Evolutionary conservation across 2,113 vertebrate species (phyloP).

Genomic region (Myxocyprinus asiaticus): DNA sequence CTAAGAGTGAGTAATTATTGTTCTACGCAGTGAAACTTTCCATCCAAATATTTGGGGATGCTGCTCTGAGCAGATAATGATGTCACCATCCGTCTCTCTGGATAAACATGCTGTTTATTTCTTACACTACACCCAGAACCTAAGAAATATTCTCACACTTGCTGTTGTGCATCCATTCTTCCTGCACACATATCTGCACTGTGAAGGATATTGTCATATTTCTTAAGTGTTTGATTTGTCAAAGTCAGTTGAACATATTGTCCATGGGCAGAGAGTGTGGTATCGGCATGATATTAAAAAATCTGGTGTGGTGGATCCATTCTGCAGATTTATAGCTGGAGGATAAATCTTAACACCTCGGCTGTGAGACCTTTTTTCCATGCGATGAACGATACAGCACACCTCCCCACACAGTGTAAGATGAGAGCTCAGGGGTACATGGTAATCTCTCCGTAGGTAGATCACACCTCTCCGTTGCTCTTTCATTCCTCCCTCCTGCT

Average conservation of each 20-base stretch:
- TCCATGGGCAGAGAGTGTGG: slow-evolving; percentile 51
- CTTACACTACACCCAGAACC: slow-evolving; percentile 8
- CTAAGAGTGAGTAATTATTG: slow-evolving; percentile 26
- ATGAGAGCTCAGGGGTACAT: slow-evolving; percentile 30
- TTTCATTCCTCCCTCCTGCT: slow-evolving; percentile 35
- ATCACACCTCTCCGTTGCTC: slow-evolving; percentile 38
- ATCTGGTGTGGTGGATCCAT: slow-evolving; percentile 28
- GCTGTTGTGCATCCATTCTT: slow-evolving; percentile 17
- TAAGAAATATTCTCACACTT: neutral
- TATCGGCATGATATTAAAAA: slow-evolving; percentile 57
- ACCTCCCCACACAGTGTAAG: slow-evolving; percentile 5
- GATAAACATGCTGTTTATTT: slow-evolving; percentile 30
- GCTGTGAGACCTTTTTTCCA: slow-evolving; percentile 44
- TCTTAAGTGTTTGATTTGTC: slow-evolving; percentile 71
- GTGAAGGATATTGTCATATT: slow-evolving; percentile 72
- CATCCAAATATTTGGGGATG: slow-evolving; percentile 20
- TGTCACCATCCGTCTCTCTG: slow-evolving; percentile 1
- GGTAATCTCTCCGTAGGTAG: slow-evolving; percentile 45
- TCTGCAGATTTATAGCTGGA: slow-evolving; percentile 13
- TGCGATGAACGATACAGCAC: slow-evolving; percentile 17
- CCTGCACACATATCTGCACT: slow-evolving; percentile 38
- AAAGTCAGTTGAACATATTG: slow-evolving; percentile 65
- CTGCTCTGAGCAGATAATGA: slow-evolving; percentile 15
- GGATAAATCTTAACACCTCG: slow-evolving; percentile 55
- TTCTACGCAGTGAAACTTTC: slow-evolving; percentile 32